These are phyloP conservation scores for Neoitamus cyanurus DNA, from an alignment of 2,888 invertebrate species.

Conservation along the genomic window DNA sequence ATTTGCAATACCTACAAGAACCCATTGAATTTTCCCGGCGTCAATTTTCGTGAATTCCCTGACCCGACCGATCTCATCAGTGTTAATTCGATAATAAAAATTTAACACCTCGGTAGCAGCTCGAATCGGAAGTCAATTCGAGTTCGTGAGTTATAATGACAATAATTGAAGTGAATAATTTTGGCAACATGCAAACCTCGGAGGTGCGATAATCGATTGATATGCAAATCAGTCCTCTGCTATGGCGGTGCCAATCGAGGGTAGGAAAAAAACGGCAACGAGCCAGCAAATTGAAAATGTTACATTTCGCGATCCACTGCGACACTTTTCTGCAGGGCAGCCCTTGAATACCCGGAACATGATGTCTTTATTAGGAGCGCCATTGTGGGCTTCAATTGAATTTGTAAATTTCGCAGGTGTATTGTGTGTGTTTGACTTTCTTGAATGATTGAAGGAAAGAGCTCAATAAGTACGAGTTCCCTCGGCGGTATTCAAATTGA, in stretches of 20 bases:
- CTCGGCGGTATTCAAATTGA: not conserved
- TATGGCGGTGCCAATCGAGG: constrained; percentile 46
- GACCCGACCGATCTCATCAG: constrained; percentile 19
- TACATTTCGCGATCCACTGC: constrained; percentile 3
- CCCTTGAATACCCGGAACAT: not conserved
- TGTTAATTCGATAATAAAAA: constrained; percentile 49
- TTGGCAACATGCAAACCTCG: constrained; percentile 51
- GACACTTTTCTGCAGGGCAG: not conserved
- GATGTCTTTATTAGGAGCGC: constrained; percentile 1
- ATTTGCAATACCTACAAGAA: no score
- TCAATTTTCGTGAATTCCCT: not conserved
- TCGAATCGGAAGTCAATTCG: constrained; percentile 37
- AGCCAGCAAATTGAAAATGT: constrained; percentile 15
- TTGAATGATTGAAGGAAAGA: not conserved
- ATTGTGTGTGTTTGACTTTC: not conserved
- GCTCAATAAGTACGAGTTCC: not conserved
- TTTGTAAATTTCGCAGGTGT: not conserved
- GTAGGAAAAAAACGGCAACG: constrained; percentile 6
- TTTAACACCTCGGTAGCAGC: constrained; percentile 47
- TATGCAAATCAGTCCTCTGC: constrained; percentile 49
- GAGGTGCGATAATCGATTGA: constrained; percentile 50
- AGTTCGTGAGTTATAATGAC: constrained; percentile 47
- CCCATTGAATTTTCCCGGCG: no score
- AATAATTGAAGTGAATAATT: constrained; percentile 52
- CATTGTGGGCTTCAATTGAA: not conserved